phyloP scores from a whole-genome alignment of 2,888 invertebrate genomes.

The Papilio gigon region DNA sequence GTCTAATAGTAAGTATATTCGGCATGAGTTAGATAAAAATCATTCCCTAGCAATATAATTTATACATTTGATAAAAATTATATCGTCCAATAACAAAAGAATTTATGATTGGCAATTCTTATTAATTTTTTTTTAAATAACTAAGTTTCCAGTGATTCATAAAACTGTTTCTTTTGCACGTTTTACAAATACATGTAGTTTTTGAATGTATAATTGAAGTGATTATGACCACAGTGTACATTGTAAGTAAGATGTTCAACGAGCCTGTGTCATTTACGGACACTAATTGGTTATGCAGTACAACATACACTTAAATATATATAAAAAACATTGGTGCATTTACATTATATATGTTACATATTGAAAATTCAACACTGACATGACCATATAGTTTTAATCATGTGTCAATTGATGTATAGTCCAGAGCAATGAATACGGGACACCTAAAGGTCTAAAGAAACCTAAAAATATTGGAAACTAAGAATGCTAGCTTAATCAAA shows the following conservation, averaged over 20 bases:
- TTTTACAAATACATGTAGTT: no score
- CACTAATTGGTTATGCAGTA: slow-evolving; percentile 25
- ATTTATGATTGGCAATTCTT: slow-evolving; percentile 20
- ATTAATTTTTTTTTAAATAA: neutral
- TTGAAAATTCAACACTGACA: slow-evolving; percentile 12
- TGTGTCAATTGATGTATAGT: no score
- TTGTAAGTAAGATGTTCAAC: slow-evolving; percentile 28
- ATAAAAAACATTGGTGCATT: slow-evolving; percentile 23
- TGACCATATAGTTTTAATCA: no score
- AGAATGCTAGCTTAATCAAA: no score
- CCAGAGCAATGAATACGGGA: no score
- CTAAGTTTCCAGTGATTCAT: slow-evolving; percentile 3
- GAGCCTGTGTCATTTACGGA: slow-evolving; percentile 37
- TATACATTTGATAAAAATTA: slow-evolving; percentile 18
- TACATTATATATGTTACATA: slow-evolving; percentile 13
- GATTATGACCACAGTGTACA: slow-evolving; percentile 28
- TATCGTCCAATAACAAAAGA: slow-evolving; percentile 36
- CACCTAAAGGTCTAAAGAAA: no score
- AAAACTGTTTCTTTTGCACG: slow-evolving; percentile 5
- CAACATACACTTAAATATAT: slow-evolving; percentile 5
- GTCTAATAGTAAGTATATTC: slow-evolving; percentile 23
- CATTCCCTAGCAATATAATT: slow-evolving; percentile 32
- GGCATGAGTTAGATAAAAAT: slow-evolving; percentile 28
- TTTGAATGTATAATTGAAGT: slow-evolving; percentile 30
- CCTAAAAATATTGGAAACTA: no score